These are phyloP conservation scores for Drosophila melanica DNA, from an alignment of 1,140 invertebrate species.

Conservation along the genomic window DNA sequence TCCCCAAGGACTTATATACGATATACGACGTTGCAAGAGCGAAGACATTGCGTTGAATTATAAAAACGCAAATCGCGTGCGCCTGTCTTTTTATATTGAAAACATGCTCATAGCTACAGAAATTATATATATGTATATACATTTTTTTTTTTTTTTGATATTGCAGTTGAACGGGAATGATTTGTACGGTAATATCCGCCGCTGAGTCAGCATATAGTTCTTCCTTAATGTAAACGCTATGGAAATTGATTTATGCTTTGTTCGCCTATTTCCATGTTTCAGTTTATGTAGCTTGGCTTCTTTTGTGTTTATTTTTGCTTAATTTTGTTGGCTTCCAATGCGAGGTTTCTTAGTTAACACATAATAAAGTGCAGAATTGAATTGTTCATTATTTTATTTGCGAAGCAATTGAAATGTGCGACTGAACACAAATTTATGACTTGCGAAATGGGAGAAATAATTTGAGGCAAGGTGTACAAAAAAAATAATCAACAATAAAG, in stretches of 20 bases:
- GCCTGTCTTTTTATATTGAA: slow-evolving; percentile 7
- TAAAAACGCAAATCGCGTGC: slow-evolving; percentile 69
- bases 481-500: neutral
- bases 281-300: slow-evolving; percentile 36
- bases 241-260: slow-evolving; percentile 48
- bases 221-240: slow-evolving; percentile 42
- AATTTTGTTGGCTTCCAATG: slow-evolving; percentile 20
- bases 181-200: slow-evolving; percentile 1
- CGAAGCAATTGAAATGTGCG: slow-evolving; percentile 38
- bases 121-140: slow-evolving; percentile 23
- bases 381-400: slow-evolving; percentile 7
- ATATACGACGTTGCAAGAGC: slow-evolving; percentile 17
- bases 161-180: slow-evolving; percentile 43
- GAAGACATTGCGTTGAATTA: slow-evolving; percentile 69
- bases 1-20: slow-evolving; percentile 32
- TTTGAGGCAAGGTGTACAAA: neutral
- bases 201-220: slow-evolving; percentile 53
- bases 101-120: slow-evolving; percentile 7
- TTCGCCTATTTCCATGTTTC: slow-evolving; percentile 36
- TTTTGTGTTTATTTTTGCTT: slow-evolving; percentile 12
- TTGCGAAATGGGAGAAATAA: neutral
- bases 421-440: neutral
- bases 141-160: slow-evolving; percentile 5
- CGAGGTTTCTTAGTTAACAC: slow-evolving; percentile 3
- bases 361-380: slow-evolving; percentile 1